Percentiles rank a stretch among this genome's conserved stretches.
Evolutionary conservation across 1,140 invertebrate species (phyloP).

Genomic region (Papilio aristodemus): DNA sequence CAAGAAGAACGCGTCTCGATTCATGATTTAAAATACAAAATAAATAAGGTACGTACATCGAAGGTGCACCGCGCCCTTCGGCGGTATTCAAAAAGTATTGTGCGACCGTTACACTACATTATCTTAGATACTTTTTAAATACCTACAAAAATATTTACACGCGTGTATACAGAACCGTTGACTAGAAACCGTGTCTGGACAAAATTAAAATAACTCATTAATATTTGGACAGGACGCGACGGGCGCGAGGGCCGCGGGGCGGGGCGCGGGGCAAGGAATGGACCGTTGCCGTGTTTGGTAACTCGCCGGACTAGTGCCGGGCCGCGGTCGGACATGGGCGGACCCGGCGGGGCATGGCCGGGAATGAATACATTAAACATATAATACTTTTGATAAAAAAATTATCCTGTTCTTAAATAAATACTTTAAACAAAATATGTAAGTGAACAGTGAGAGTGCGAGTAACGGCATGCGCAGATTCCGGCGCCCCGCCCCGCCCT

Average conservation of each 20-base stretch:
- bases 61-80: slow-evolving; percentile 28
- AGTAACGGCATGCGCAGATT: too few relatives aligned
- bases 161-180: slow-evolving; percentile 73
- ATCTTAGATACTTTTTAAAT: slow-evolving; percentile 67
- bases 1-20: slow-evolving; percentile 34
- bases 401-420: slow-evolving; percentile 1
- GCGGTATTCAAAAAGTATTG: slow-evolving; percentile 60
- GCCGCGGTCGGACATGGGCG: too few relatives aligned
- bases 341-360: background rate
- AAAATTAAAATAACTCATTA: slow-evolving; percentile 60
- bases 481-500: too few relatives aligned
- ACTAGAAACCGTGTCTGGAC: slow-evolving; percentile 75
- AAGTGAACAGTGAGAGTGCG: background rate
- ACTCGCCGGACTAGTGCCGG: slow-evolving; percentile 60
- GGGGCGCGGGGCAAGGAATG: slow-evolving; percentile 61
- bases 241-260: slow-evolving; percentile 38
- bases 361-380: background rate
- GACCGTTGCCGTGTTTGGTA: slow-evolving; percentile 73
- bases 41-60: slow-evolving; percentile 32
- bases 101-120: slow-evolving; percentile 69
- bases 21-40: slow-evolving; percentile 40
- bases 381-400: slow-evolving; percentile 9
- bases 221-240: slow-evolving; percentile 55
- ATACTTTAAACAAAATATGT: background rate
- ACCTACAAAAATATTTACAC: slow-evolving; percentile 75